Conservation (phyloP, 2,113 vertebrate species). For the Amphiprion percula region DNA sequence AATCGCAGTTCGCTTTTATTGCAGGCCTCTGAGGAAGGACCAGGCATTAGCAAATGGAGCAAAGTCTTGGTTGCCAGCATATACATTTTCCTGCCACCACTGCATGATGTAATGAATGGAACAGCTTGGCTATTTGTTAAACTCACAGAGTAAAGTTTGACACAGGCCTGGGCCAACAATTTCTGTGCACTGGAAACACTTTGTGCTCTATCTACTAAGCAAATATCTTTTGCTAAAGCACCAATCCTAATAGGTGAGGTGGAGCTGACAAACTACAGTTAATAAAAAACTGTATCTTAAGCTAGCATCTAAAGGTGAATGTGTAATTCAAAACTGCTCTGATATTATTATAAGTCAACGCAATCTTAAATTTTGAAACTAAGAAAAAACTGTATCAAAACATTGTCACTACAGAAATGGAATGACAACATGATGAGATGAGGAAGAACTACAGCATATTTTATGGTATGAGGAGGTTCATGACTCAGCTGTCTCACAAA, state of each 20-base stretch:
- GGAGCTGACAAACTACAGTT: background rate
- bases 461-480: constrained; percentile 26
- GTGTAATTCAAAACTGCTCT: background rate
- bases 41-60: constrained; percentile 32
- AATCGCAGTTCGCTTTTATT: constrained; percentile 57
- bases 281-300: background rate
- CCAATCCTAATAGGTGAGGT: background rate
- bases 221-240: background rate
- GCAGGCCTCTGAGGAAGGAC: constrained; percentile 31
- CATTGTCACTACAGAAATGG: background rate
- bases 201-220: background rate
- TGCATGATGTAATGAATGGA: constrained; percentile 17
- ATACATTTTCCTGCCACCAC: constrained; percentile 3
- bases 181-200: background rate
- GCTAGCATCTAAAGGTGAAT: background rate
- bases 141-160: constrained; percentile 4
- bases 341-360: background rate
- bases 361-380: too few relatives aligned
- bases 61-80: constrained; percentile 12
- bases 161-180: background rate
- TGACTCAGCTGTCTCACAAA: constrained; percentile 59
- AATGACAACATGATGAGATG: constrained; percentile 2
- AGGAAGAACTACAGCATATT: constrained; percentile 9
- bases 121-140: constrained; percentile 16
- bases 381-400: background rate